Evolutionary conservation across 2,888 invertebrate species (phyloP), one percentile per base, ranked within the genome.

Genomic region (Digitonthophagus gazella): DNA sequence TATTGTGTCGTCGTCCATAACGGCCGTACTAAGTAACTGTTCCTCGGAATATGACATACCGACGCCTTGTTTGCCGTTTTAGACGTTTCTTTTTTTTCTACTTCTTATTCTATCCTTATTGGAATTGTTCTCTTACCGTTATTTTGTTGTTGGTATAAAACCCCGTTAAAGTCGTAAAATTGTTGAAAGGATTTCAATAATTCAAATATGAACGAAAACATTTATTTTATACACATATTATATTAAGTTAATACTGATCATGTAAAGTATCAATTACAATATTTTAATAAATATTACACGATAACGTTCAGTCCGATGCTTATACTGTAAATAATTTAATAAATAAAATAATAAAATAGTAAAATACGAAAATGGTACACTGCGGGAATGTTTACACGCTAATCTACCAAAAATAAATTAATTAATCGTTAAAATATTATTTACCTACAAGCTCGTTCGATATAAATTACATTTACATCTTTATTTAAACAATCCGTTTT

Each of bases 221-320:
- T 68, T 22, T 68, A 65, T 68, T 58, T 57, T 61, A 61, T 61
- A 61, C 61, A 61, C 61, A 19, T 44, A 44, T 66, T 63, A 61
- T 20, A 61, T 64, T 64, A 44, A 65, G 66, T 67, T 70, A 70
- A 70, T 70, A 70, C 70, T 70, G 70, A 68, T 70, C 64, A 57
- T 64, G 66, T 66, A 70, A 63, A 70, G 61, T 44, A 28, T 61
- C 18, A 18, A 61, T 61, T 18, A 61, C 57, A 64, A 20, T 65
- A 44, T n/a, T 16, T 65, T 28, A 44, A 54, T 65, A 55, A 16
- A 44, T 63, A 65, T 66, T 66, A 66, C 58, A 70, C n/a, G 54
- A 66, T 63, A 70, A 55, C 15, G 14, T 67, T 70, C 70, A 70
- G 70, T 70, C 70, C 63, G 61, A 65, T 66, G 54, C 11, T 61